phyloP scores from a whole-genome alignment of 2,797 vertebrate genomes.

The Argyrosomus regius region DNA sequence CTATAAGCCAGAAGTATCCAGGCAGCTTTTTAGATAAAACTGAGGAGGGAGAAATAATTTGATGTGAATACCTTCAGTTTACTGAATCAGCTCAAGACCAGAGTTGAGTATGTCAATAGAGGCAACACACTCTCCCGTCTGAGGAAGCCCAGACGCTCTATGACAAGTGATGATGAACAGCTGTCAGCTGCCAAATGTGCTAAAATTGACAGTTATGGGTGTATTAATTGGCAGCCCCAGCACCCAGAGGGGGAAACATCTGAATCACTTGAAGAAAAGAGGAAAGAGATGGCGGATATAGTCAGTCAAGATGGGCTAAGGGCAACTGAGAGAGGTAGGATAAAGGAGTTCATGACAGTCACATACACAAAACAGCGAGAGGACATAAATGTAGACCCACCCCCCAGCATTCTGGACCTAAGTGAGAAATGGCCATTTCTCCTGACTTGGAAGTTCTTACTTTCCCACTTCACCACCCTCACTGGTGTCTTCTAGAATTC shows the following conservation, averaged over 20 bases:
- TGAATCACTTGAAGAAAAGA: background rate
- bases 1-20: conserved; percentile 21
- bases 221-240: conserved; percentile 13
- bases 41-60: conserved; percentile 10
- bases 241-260: conserved; percentile 5
- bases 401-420: conserved; percentile 2
- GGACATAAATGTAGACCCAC: background rate
- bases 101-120: conserved; percentile 18
- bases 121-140: conserved; percentile 6
- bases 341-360: background rate
- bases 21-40: conserved; percentile 4
- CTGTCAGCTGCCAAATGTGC: background rate
- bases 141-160: conserved; percentile 4
- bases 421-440: conserved; percentile 1
- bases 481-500: no score
- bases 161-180: conserved; percentile 10
- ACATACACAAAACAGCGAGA: conserved; percentile 10
- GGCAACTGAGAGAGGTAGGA: background rate
- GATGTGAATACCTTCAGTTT: conserved; percentile 19
- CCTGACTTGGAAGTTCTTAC: background rate
- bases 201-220: background rate
- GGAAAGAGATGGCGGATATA: background rate
- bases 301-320: background rate
- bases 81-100: conserved; percentile 16
- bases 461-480: conserved; percentile 13